Conservation (phyloP, 2,113 vertebrate species). For the Prunella himalayana region DNA sequence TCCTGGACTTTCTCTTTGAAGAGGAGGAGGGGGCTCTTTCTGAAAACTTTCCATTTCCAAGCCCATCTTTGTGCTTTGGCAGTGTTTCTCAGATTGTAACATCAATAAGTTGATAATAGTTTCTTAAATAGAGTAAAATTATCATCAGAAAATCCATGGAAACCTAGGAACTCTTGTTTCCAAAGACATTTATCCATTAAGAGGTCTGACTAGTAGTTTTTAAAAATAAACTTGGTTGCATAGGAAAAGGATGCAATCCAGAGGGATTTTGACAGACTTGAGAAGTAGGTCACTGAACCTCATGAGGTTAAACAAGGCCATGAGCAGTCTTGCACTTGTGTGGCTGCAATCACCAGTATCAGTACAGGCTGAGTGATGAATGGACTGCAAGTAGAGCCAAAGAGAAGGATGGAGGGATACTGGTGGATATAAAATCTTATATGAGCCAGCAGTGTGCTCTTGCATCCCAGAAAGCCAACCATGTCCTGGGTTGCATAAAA, state of each 20-base stretch:
- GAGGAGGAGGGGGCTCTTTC: not conserved
- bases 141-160: not conserved
- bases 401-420: not conserved
- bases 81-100: not conserved
- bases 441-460: not conserved
- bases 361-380: not conserved
- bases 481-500: not conserved
- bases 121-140: not conserved
- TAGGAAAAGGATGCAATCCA: not conserved
- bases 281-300: not conserved
- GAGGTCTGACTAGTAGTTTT: not conserved
- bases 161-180: not conserved
- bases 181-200: not conserved
- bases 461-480: not conserved
- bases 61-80: rapidly evolving
- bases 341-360: not conserved
- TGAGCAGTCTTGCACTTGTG: not conserved
- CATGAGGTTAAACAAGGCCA: not conserved
- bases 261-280: not conserved
- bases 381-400: not conserved
- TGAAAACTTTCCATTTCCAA: not conserved
- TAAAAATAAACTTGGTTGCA: not conserved
- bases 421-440: not conserved
- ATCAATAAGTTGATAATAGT: not conserved
- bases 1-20: not conserved